Evolutionary conservation across 2,888 invertebrate species (phyloP), one percentile per base, ranked within the genome.

Genomic region (Rhamphomyia laevipes): DNA sequence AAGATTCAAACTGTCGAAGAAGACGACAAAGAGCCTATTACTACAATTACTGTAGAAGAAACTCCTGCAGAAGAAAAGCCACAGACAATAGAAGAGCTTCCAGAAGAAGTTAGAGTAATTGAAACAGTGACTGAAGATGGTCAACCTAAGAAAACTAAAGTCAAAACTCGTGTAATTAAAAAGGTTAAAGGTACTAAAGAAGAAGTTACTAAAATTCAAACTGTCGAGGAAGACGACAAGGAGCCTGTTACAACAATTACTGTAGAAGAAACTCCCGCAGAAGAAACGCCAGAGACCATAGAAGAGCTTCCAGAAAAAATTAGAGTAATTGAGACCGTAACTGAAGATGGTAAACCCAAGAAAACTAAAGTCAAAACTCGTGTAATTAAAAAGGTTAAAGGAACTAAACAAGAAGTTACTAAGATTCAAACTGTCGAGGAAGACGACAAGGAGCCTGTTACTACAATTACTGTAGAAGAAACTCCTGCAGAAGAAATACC

Each of bases 201-300:
- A 52, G 67, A 70, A 57, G 56, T 70, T 0, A 73, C 71, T 0
- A 71, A 67, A 58, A 71, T 71, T 15, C 62, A 64, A 3, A 71
- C 70, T 0, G 55, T 67, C n/a, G 63, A 71, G 58, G 49, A 66
- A 54, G 51, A 70, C 63, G 56, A 63, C 60, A 61, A 71, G 64
- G 54, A 59, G 55, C 57, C 59, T 44, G 30, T 61, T 58, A 54
- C 64, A 48, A 62, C 63, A 11, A 61, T 70, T 7, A 57, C 57
- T 7, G 62, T 63, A 11, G 47, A 51, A 16, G 60, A 46, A 49
- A 56, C 53, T 18, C 53, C 47, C 18, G 17, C 38, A 12, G 37
- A 42, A 31, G 56, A 60, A 18, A 43, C 44, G 16, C 47, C 51
- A 44, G 52, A 53, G 23, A 56, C 59, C 43, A 61, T 66, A 11